A percentile compares a stretch with the other conserved stretches of the same genome.
These are phyloP conservation scores for Ptyas mucosa DNA, from an alignment of 2,113 vertebrate species.

Conservation along the genomic window DNA sequence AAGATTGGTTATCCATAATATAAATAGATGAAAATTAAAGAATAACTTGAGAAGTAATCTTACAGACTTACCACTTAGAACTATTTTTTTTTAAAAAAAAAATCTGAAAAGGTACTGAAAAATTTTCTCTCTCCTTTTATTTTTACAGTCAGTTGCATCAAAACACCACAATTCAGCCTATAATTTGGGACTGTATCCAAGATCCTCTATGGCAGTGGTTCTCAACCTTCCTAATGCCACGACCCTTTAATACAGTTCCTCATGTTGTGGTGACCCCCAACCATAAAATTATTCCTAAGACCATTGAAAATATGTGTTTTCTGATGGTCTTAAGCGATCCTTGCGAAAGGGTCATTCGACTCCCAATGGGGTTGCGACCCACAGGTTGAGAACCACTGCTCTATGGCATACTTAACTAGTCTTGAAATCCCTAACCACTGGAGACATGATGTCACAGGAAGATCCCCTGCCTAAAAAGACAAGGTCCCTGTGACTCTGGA, in stretches of 20 bases:
- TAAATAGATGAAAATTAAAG: not conserved
- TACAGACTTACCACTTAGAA: not conserved
- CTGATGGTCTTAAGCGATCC: no score
- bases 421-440: not conserved
- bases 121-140: not conserved
- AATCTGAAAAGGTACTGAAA: not conserved
- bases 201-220: no score
- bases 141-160: not conserved
- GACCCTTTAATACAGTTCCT: no score
- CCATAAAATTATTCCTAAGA: no score
- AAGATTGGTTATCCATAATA: not conserved
- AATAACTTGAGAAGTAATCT: not conserved
- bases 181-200: not conserved
- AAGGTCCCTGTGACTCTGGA: not conserved
- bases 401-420: not conserved
- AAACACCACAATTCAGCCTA: not conserved
- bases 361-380: no score
- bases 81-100: not conserved
- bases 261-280: no score
- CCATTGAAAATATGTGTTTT: no score
- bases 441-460: no score
- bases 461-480: no score
- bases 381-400: no score
- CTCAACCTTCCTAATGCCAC: no score
- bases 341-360: no score